Evolutionary conservation across 2,113 vertebrate species (phyloP).

Genomic region (Trogon melanurus): DNA sequence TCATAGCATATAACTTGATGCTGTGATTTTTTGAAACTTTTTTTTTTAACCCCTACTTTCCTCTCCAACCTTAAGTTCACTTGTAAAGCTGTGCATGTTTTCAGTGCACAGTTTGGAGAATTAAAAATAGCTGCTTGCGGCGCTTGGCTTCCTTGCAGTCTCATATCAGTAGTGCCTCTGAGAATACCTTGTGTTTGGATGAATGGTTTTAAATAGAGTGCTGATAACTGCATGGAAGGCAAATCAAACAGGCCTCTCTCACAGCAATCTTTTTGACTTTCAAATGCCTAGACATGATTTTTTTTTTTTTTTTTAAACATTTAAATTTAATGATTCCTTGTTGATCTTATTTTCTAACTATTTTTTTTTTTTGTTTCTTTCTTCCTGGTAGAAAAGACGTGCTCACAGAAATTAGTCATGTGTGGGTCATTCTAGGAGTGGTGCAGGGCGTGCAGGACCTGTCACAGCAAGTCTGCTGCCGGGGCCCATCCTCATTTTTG

Average conservation of each 20-base stretch:
- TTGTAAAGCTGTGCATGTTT: conserved; percentile 34
- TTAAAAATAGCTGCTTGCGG: conserved; percentile 52
- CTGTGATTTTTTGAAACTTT: neutral
- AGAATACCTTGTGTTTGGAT: conserved; percentile 62
- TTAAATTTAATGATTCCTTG: neutral
- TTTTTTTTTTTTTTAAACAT: too few species aligned
- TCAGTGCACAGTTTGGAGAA: conserved; percentile 30
- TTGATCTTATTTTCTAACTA: neutral
- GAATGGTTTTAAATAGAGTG: conserved; percentile 54
- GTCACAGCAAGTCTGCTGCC: accelerated
- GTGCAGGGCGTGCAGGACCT: neutral
- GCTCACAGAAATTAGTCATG: neutral
- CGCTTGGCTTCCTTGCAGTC: conserved; percentile 52
- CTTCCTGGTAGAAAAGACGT: neutral
- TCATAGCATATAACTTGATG: neutral
- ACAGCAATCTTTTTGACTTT: neutral
- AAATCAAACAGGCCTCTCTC: neutral
- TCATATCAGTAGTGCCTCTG: conserved; percentile 55
- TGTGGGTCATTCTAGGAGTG: neutral
- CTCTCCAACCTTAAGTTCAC: neutral
- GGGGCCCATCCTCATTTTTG: neutral
- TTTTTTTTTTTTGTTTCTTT: neutral
- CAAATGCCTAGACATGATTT: neutral
- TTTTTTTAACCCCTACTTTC: neutral
- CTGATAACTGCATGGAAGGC: neutral